Conservation (phyloP, 1,140 invertebrate species). For the Temnothorax nylanderi region DNA sequence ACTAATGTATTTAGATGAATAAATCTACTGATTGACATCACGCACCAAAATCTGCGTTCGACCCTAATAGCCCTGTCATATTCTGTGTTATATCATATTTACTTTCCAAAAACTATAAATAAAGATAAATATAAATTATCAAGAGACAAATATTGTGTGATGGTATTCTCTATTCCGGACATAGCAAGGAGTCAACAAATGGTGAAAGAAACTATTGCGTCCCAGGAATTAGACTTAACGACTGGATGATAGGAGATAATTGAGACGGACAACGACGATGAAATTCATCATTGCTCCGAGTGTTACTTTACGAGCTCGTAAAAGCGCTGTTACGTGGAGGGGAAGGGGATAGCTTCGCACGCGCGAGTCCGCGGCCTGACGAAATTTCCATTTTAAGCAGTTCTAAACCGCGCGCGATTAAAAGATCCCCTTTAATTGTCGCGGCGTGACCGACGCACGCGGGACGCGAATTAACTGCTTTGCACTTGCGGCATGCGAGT, state of each 20-base stretch:
- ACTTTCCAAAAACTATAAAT: too few relatives aligned
- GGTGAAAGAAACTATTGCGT: background rate
- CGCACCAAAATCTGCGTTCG: too few relatives aligned
- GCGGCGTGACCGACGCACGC: background rate
- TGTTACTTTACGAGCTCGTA: conserved; percentile 66
- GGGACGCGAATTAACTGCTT: conserved; percentile 27
- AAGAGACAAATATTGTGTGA: background rate
- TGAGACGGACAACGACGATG: conserved; percentile 9
- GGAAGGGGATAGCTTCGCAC: background rate
- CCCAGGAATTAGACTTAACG: background rate
- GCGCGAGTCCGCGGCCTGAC: background rate
- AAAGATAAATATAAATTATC: background rate
- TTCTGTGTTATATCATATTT: too few relatives aligned
- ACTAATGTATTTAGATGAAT: too few relatives aligned
- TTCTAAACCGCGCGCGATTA: conserved; percentile 23
- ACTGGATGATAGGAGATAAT: background rate
- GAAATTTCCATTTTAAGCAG: conserved; percentile 12
- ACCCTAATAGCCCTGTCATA: too few relatives aligned
- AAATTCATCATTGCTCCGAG: conserved; percentile 59
- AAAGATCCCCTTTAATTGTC: conserved; percentile 7
- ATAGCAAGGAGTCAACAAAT: background rate
- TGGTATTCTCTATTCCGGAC: background rate
- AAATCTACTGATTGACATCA: too few relatives aligned
- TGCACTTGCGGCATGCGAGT: conserved; percentile 33
- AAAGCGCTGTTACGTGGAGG: conserved; percentile 56